Evolutionary conservation across 2,797 vertebrate genomes (phyloP), one percentile per base, ranked within the genome.

Genomic region (Lemur catta): DNA sequence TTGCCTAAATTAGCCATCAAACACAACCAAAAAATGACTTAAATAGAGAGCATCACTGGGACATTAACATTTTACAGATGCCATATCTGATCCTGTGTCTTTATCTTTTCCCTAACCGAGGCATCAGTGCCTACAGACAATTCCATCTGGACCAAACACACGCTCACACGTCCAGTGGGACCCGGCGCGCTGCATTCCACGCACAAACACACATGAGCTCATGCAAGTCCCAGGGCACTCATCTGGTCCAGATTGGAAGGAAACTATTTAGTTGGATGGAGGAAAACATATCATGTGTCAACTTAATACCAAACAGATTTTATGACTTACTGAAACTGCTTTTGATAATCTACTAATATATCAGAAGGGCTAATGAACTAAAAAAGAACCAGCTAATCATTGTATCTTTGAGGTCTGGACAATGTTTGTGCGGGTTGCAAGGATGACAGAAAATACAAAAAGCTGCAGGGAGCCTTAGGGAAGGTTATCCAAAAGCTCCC

Each of bases 241-340:
- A 98, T 98, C 98, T 98, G 98, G 98, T 98, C 98, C 97, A 98
- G 97, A 98, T 98, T 98, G 98, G 97, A 98, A 98, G 97, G 97
- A 98, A 98, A 98, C 97, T 98, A 97, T 98, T 98, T 98, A 96
- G 98, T n/a, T 98, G 98, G 98, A 98, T 97, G 93, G 98, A 97
- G 98, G 98, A 98, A 98, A 98, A 98, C 96, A 98, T 98, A 98
- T 98, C 98, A 97, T 98, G 98, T 98, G 98, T 98, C 98, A 98
- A 98, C 98, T 98, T 98, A 98, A 98, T 98, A 97, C 98, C 95
- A 97, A 98, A 98, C 98, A 98, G 98, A 98, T 98, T 98, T 98
- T 97, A 96, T 98, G 97, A 98, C 98, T 98, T 97, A 97, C 95
- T 98, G 94, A 96, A 97, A 89, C 94, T 98, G 98, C 97, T 98